Percentiles rank a stretch among this genome's conserved stretches.
Conservation (phyloP, 2,113 vertebrate species). For the Arizona elegans region DNA sequence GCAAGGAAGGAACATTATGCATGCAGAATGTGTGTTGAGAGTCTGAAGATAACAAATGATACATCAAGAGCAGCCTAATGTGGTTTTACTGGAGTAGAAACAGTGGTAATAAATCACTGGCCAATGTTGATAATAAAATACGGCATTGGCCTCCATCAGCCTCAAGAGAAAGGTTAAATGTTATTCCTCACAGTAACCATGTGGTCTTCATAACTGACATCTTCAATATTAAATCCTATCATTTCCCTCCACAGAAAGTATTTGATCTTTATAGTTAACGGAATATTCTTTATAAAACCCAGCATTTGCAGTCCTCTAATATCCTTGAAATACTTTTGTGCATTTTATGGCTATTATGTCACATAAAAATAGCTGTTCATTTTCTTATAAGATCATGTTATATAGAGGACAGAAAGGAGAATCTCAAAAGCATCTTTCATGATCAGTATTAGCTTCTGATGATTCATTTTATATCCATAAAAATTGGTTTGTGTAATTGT, state of each 20-base stretch:
- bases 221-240: constrained; percentile 71
- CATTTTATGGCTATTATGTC: constrained; percentile 55
- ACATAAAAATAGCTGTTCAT: constrained; percentile 38
- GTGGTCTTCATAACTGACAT: constrained; percentile 74
- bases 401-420: constrained; percentile 17
- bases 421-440: constrained; percentile 39
- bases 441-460: constrained; percentile 26
- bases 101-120: constrained; percentile 81
- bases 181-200: constrained; percentile 76
- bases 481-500: not conserved
- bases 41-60: constrained; percentile 78
- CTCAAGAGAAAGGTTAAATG: constrained; percentile 77
- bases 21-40: constrained; percentile 67
- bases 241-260: constrained; percentile 64
- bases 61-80: constrained; percentile 72
- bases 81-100: constrained; percentile 79
- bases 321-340: constrained; percentile 56
- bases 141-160: constrained; percentile 70
- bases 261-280: constrained; percentile 64
- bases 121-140: constrained; percentile 79
- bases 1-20: constrained; percentile 67
- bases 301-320: constrained; percentile 45
- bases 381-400: constrained; percentile 36
- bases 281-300: constrained; percentile 55
- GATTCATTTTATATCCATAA: constrained; percentile 27